phyloP scores from a whole-genome alignment of 2,797 vertebrate genomes.

The Podarcis lilfordi region DNA sequence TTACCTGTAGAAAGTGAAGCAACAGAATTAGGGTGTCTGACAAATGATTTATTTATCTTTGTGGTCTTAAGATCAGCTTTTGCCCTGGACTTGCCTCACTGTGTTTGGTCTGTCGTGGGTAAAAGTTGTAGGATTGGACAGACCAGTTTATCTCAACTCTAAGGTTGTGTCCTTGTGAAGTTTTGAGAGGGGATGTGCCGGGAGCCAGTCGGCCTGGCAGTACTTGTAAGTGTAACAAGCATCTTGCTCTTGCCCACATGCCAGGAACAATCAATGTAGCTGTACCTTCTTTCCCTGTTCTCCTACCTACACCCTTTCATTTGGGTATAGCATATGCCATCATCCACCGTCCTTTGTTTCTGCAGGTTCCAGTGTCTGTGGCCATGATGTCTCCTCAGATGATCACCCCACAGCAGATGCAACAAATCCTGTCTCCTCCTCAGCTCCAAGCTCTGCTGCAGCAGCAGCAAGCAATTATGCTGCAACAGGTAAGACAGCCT shows the following conservation, averaged over 20 bases:
- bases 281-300: background rate
- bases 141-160: background rate
- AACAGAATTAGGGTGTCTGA: background rate
- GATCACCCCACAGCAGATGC: slow-evolving; percentile 98
- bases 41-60: background rate
- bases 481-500: slow-evolving; percentile 89
- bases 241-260: background rate
- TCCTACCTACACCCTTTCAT: background rate
- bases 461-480: slow-evolving; percentile 97
- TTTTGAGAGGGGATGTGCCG: background rate
- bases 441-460: slow-evolving; percentile 97
- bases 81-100: background rate
- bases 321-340: background rate
- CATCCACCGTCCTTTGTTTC: background rate
- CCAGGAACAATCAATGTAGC: background rate
- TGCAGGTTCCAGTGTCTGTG: slow-evolving; percentile 94
- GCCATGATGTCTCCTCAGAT: slow-evolving; percentile 99
- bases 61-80: background rate
- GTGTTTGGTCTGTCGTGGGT: background rate
- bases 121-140: background rate
- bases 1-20: background rate
- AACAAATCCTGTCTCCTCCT: slow-evolving; percentile 96
- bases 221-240: background rate
- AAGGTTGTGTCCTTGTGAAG: background rate
- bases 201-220: background rate